A percentile compares a stretch with the other conserved stretches of the same genome.
Evolutionary conservation across 2,797 vertebrate species (phyloP).

Genomic region (Luscinia luscinia): DNA sequence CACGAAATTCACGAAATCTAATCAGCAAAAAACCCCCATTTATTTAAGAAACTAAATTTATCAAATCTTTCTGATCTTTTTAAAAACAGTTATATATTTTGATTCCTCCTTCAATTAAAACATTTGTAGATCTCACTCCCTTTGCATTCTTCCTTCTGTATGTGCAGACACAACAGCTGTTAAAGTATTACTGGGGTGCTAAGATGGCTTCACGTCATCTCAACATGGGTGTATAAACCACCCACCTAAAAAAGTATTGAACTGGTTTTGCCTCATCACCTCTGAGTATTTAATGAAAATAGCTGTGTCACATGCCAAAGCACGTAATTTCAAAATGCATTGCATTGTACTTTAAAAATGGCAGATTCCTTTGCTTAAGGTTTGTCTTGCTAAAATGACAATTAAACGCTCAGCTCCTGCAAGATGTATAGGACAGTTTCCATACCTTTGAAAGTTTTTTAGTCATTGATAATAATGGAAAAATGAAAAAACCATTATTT

Average conservation of each 20-base stretch:
- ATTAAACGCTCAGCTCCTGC: not conserved
- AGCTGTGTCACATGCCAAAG: not conserved
- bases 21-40: not conserved
- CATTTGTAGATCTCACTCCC: not conserved
- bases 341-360: not conserved
- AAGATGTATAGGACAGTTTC: not conserved
- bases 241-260: not conserved
- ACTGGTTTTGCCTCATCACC: not conserved
- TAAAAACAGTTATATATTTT: not conserved
- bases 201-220: not conserved
- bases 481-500: not conserved
- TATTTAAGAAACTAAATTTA: not conserved
- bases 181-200: not conserved
- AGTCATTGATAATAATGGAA: not conserved
- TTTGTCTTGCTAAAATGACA: not conserved
- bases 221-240: not conserved
- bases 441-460: not conserved
- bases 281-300: not conserved
- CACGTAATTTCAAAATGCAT: not conserved
- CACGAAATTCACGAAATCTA: not conserved
- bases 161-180: fast-evolving
- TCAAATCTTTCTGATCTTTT: not conserved
- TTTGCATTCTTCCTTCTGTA: not conserved
- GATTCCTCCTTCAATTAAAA: not conserved
- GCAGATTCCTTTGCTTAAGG: not conserved